Conservation (phyloP, 64 coral and sea anemone genomes). For the Acropora yongei region DNA sequence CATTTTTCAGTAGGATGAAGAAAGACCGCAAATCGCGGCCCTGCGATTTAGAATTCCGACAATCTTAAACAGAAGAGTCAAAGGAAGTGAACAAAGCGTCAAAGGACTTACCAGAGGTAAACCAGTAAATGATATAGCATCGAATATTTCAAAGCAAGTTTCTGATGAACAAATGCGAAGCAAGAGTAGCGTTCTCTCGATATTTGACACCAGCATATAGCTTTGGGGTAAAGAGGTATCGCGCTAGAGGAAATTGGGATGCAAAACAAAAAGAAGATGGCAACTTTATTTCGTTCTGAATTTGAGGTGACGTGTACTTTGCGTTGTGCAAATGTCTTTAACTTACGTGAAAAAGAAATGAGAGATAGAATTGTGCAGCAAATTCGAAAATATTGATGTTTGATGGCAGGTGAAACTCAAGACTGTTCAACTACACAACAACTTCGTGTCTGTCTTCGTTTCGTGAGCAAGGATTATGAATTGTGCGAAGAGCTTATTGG, state of each 20-base stretch:
- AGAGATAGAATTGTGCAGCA: constrained; percentile 45
- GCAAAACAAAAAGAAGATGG: constrained; percentile 47
- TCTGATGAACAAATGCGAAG: neutral
- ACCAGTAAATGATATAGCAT: neutral
- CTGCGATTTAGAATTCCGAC: neutral
- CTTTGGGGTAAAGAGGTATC: neutral
- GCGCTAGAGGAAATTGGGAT: neutral
- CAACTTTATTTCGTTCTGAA: constrained; percentile 63
- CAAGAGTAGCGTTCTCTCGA: neutral
- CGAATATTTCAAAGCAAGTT: neutral
- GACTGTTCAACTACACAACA: neutral
- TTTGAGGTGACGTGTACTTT: constrained; percentile 39
- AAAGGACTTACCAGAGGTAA: constrained; percentile 11
- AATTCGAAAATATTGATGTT: constrained; percentile 65
- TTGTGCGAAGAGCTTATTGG: neutral
- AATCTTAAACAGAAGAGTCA: constrained; percentile 1
- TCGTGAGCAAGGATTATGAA: neutral
- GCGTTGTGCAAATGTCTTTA: constrained; percentile 31
- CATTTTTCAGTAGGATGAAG: constrained; percentile 15
- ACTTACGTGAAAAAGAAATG: constrained; percentile 49
- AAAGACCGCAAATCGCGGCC: constrained; percentile 24
- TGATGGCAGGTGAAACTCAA: constrained; percentile 63
- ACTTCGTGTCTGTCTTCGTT: neutral
- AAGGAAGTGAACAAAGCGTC: constrained; percentile 12
- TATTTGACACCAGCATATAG: neutral